Conservation (phyloP, 2,888 invertebrate species). For the Meandrusa payeni region DNA sequence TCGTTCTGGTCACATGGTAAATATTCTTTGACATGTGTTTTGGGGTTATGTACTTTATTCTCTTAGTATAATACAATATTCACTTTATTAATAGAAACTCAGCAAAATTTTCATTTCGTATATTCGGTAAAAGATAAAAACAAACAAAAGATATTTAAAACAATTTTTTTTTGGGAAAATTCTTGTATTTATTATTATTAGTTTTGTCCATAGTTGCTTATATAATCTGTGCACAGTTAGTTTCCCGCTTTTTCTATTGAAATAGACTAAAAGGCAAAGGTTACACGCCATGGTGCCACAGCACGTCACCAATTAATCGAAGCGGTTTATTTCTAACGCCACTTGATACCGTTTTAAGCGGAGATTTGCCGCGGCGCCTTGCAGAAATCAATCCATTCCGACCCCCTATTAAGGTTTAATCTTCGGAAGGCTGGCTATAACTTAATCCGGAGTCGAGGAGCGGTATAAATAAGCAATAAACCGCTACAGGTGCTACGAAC, state of each 20-base stretch:
- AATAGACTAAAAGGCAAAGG: constrained; percentile 7
- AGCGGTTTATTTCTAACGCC: constrained; percentile 31
- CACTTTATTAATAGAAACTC: no score
- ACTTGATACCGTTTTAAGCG: constrained; percentile 50
- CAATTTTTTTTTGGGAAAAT: no score
- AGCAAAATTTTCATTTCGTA: no score
- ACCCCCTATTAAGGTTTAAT: constrained; percentile 75
- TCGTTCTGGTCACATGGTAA: constrained; percentile 7
- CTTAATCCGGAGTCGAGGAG: constrained; percentile 75
- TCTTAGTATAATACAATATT: no score
- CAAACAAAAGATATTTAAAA: no score
- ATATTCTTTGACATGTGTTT: constrained; percentile 2
- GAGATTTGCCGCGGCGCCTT: constrained; percentile 58
- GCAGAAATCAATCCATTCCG: constrained; percentile 76
- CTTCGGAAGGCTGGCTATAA: constrained; percentile 74
- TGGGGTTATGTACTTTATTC: no score
- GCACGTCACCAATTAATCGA: constrained; percentile 39
- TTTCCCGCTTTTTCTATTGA: no score
- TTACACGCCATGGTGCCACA: constrained; percentile 17
- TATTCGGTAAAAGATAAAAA: no score
- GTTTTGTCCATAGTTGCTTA: no score
- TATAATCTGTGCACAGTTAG: neutral
- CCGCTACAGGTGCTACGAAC: constrained; percentile 69
- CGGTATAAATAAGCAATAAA: constrained; percentile 78
- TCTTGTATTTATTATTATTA: no score